Percentiles rank a stretch among this genome's conserved stretches.
phyloP scores from a whole-genome alignment of 2,113 vertebrate species.

The Sapayoa aenigma region DNA sequence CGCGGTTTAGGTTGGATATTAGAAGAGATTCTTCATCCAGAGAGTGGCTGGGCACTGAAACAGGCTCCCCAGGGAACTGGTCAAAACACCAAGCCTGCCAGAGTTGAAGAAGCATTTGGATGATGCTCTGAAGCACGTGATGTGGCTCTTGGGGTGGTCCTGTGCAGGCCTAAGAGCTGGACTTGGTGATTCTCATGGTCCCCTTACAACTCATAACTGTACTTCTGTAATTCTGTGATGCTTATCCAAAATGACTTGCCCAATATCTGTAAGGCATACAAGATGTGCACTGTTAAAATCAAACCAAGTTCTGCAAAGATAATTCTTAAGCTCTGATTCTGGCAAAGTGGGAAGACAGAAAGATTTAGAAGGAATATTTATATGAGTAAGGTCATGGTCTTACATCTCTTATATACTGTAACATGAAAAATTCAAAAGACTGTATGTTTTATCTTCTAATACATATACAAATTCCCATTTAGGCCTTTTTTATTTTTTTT shows the following conservation, averaged over 20 bases:
- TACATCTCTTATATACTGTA: not conserved
- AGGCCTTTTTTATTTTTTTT: not conserved
- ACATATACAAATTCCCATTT: not conserved
- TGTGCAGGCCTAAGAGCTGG: not conserved
- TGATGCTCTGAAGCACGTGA: not conserved
- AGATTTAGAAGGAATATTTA: not conserved
- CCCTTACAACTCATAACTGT: not conserved
- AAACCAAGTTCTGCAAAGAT: not conserved
- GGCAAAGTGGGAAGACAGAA: not conserved
- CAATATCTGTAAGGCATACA: not conserved
- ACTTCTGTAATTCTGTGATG: not conserved
- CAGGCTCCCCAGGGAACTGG: not conserved
- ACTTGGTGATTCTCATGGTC: too few relatives aligned
- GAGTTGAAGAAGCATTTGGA: not conserved
- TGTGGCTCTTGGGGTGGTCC: not conserved
- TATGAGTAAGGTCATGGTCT: not conserved
- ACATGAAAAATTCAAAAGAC: not conserved
- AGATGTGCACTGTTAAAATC: not conserved
- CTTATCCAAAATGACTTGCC: not conserved
- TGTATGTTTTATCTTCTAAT: not conserved
- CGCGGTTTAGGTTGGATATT: not conserved
- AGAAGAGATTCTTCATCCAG: not conserved
- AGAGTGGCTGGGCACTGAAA: not conserved
- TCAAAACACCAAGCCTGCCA: not conserved
- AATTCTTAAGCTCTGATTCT: not conserved